Conservation (phyloP, 2,113 vertebrate genomes). For the Cephalopterus ornatus region DNA sequence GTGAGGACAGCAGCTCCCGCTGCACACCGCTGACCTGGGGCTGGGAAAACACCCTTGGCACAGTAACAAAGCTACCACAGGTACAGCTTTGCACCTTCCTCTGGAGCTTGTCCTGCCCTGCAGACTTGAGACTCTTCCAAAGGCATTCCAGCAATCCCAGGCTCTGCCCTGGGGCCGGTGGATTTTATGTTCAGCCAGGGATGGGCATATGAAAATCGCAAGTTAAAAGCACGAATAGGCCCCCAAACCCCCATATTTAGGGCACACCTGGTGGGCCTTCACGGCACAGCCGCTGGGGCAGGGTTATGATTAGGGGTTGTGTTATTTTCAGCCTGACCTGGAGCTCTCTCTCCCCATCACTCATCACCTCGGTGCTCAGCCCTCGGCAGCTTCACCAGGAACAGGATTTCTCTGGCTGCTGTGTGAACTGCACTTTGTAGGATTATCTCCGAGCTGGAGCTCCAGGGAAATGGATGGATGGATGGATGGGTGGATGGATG, state of each 20-base stretch:
- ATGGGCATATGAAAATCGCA: fast-evolving
- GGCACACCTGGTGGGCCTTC: background rate
- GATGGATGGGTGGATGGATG: background rate
- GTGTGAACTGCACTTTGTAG: background rate
- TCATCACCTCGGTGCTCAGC: background rate
- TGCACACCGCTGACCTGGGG: background rate
- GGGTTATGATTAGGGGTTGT: background rate
- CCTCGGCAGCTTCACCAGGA: background rate
- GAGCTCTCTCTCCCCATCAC: background rate
- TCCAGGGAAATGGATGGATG: background rate
- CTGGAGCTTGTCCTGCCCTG: background rate
- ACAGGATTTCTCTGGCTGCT: background rate
- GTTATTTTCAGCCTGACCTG: background rate
- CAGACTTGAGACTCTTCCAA: background rate
- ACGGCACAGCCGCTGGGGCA: background rate
- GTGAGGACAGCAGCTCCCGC: background rate
- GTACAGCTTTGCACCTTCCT: background rate
- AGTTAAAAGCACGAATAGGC: background rate
- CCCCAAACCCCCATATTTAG: background rate
- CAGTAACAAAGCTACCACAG: background rate
- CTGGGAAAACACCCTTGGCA: background rate
- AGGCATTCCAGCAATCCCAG: background rate
- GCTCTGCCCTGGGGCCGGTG: background rate
- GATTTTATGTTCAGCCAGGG: fast-evolving
- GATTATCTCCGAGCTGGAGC: background rate